phyloP scores from a whole-genome alignment of 2,888 invertebrate species.

The Spilosoma lubricipeda region DNA sequence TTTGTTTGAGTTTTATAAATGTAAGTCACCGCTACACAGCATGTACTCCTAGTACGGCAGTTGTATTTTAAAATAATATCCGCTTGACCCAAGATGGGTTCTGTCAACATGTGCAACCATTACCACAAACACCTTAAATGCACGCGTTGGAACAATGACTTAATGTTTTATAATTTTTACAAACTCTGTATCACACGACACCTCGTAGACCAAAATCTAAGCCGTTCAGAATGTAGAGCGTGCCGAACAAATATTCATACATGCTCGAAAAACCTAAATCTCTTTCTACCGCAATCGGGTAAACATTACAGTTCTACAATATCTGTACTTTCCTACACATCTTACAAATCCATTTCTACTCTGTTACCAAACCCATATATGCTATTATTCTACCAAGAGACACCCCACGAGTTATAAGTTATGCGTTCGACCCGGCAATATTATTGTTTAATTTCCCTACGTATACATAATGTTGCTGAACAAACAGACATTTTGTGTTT shows the following conservation, averaged over 20 bases:
- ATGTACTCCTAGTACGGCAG: too few species aligned
- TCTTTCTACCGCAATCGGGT: not conserved
- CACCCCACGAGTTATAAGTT: constrained; percentile 4
- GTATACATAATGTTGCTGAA: constrained; percentile 1
- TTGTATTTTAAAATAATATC: too few species aligned
- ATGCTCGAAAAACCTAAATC: not conserved
- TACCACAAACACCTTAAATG: too few species aligned
- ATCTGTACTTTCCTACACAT: not conserved
- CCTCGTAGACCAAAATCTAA: not conserved
- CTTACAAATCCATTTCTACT: not conserved
- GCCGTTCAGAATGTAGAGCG: not conserved
- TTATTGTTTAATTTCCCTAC: constrained; percentile 33
- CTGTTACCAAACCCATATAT: not conserved
- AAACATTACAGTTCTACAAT: too few species aligned
- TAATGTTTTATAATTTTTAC: too few species aligned
- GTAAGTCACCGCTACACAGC: too few species aligned
- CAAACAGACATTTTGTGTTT: constrained; percentile 6
- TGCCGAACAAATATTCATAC: not conserved
- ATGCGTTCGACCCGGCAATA: constrained; percentile 10
- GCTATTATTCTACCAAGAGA: not conserved
- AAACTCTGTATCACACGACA: too few species aligned
- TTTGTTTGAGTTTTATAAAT: too few species aligned
- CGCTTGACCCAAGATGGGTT: too few species aligned
- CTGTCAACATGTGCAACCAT: too few species aligned
- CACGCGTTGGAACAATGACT: too few species aligned